Conservation (phyloP, 1,140 invertebrate species). For the Araneus ventricosus region DNA sequence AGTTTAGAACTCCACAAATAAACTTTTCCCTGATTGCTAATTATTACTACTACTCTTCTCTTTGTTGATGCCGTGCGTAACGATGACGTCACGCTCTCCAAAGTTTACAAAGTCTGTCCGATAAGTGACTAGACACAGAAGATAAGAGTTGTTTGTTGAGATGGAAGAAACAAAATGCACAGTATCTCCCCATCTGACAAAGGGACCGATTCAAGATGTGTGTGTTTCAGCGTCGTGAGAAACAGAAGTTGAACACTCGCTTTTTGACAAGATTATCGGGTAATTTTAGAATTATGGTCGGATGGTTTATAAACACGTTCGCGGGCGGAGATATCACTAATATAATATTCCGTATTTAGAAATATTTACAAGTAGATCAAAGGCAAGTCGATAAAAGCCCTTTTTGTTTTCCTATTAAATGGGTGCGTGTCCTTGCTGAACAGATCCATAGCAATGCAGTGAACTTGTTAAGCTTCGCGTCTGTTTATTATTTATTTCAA, state of each 20-base stretch:
- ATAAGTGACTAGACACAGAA: slow-evolving; percentile 54
- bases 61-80: neutral
- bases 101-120: neutral
- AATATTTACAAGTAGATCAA: slow-evolving; percentile 70
- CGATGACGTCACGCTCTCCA: neutral
- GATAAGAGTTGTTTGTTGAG: slow-evolving; percentile 59
- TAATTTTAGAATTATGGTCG: slow-evolving; percentile 54
- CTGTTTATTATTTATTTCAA: neutral
- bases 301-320: slow-evolving; percentile 59
- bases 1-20: neutral
- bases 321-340: slow-evolving; percentile 42
- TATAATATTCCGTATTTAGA: slow-evolving; percentile 46
- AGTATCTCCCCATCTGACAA: slow-evolving; percentile 53
- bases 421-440: neutral
- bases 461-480: neutral
- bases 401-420: slow-evolving; percentile 21
- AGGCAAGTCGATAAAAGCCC: slow-evolving; percentile 1
- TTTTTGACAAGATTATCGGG: slow-evolving; percentile 67
- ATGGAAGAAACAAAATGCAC: neutral
- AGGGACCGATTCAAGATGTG: slow-evolving; percentile 53
- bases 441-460: neutral
- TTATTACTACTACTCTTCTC: neutral
- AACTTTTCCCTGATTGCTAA: neutral
- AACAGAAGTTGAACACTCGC: slow-evolving; percentile 69
- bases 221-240: slow-evolving; percentile 55